These are phyloP conservation scores for Synanthedon vespiformis DNA, from an alignment of 2,888 invertebrate genomes.

Conservation along the genomic window DNA sequence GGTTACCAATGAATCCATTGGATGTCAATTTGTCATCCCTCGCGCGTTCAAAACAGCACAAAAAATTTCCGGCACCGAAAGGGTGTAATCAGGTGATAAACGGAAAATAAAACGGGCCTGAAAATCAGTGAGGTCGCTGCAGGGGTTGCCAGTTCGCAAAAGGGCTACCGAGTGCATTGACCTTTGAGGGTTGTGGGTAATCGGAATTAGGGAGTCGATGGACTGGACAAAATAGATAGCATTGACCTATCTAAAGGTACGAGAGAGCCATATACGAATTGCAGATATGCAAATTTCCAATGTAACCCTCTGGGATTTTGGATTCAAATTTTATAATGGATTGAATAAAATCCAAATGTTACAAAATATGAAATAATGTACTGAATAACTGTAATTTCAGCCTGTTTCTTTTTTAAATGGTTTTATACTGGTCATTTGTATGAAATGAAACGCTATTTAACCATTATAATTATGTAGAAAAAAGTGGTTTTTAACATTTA, in stretches of 20 bases:
- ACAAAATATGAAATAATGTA: too few relatives aligned
- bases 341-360: too few relatives aligned
- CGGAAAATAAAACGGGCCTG: conserved; percentile 35
- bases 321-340: not conserved
- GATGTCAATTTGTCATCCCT: not conserved
- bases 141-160: conserved; percentile 15
- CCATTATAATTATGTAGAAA: too few relatives aligned
- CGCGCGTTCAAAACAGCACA: not conserved
- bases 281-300: not conserved
- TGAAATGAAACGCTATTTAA: too few relatives aligned
- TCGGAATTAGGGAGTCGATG: conserved; percentile 31
- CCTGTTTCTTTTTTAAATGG: too few relatives aligned
- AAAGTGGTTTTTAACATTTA: too few relatives aligned
- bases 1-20: not conserved
- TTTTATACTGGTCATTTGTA: too few relatives aligned
- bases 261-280: not conserved
- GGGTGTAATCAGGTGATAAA: conserved; percentile 41
- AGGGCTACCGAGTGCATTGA: conserved; percentile 46
- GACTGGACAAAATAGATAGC: conserved; percentile 45
- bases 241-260: conserved; percentile 7
- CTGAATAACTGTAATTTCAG: too few relatives aligned
- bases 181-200: conserved; percentile 34
- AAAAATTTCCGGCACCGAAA: conserved; percentile 1
- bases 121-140: conserved; percentile 12
- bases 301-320: not conserved